These are phyloP conservation scores for Clivina fossor DNA, from an alignment of 2,888 invertebrate genomes.

Conservation along the genomic window DNA sequence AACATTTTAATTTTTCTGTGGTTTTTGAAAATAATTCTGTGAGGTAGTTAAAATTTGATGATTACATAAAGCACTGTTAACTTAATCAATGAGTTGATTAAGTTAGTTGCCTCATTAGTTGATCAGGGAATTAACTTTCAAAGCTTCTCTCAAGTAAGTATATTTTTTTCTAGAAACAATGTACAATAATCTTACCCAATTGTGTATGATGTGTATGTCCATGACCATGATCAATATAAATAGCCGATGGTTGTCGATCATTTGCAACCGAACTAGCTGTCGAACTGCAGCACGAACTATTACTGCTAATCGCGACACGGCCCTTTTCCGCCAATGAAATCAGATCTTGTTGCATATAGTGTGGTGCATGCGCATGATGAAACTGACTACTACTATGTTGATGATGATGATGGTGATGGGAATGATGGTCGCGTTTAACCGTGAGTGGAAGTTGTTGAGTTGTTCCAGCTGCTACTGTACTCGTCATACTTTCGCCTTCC, in stretches of 20 bases:
- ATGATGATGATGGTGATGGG: slow-evolving; percentile 48
- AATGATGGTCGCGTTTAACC: slow-evolving; percentile 52
- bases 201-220: slow-evolving; percentile 28
- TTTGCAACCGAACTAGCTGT: slow-evolving; percentile 58
- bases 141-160: too few relatives aligned
- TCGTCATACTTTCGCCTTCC: slow-evolving; percentile 65
- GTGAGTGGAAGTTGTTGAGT: slow-evolving; percentile 38
- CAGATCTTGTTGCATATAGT: slow-evolving; percentile 51
- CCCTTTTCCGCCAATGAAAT: slow-evolving; percentile 59
- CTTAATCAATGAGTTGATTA: too few relatives aligned
- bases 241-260: slow-evolving; percentile 32
- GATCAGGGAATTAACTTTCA: too few relatives aligned
- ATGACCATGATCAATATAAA: slow-evolving; percentile 21
- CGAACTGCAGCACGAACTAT: slow-evolving; percentile 57
- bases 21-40: too few relatives aligned
- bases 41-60: too few relatives aligned
- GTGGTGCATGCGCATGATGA: slow-evolving; percentile 42
- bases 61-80: too few relatives aligned
- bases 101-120: too few relatives aligned
- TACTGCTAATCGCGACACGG: slow-evolving; percentile 53
- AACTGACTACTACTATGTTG: slow-evolving; percentile 18
- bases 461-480: slow-evolving; percentile 64
- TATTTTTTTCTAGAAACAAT: too few relatives aligned
- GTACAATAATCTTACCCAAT: too few relatives aligned
- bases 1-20: too few relatives aligned